These are phyloP conservation scores for Cantharis rustica DNA, from an alignment of 2,888 invertebrate species.

Conservation along the genomic window DNA sequence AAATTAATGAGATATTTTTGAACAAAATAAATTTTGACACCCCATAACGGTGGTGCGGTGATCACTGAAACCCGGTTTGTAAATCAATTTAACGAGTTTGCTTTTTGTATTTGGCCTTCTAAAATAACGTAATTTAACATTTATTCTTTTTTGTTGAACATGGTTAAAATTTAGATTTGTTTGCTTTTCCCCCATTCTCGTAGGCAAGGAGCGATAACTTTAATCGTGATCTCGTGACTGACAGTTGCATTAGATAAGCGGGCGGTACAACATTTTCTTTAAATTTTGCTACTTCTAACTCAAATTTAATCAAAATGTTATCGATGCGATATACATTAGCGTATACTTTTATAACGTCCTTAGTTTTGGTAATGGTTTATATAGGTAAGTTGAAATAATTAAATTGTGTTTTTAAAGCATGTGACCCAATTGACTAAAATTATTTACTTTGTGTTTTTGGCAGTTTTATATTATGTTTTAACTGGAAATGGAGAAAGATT, in stretches of 20 bases:
- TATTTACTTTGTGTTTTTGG: conserved; percentile 43
- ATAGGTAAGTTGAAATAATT: conserved; percentile 39
- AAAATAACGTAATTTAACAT: background rate
- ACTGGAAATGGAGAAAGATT: conserved; percentile 87
- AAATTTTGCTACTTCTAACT: background rate
- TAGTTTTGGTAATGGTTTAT: conserved; percentile 8
- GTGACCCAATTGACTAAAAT: conserved; percentile 34
- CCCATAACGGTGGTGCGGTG: background rate
- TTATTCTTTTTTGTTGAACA: background rate
- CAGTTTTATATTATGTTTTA: conserved; percentile 71
- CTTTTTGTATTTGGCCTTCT: background rate
- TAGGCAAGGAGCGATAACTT: background rate
- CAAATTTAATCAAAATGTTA: background rate
- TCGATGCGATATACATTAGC: background rate
- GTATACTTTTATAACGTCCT: background rate
- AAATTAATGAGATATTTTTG: background rate
- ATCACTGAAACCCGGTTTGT: background rate
- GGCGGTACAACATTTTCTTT: background rate
- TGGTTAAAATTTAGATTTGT: background rate
- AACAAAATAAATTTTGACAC: background rate
- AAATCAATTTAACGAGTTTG: background rate
- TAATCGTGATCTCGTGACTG: background rate
- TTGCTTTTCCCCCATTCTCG: background rate
- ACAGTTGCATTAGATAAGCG: background rate
- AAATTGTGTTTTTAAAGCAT: conserved; percentile 32